A percentile compares a stretch with the other conserved stretches of the same genome.
These are phyloP conservation scores for Phytoseiulus persimilis DNA, from an alignment of 2,888 invertebrate species.

Conservation along the genomic window DNA sequence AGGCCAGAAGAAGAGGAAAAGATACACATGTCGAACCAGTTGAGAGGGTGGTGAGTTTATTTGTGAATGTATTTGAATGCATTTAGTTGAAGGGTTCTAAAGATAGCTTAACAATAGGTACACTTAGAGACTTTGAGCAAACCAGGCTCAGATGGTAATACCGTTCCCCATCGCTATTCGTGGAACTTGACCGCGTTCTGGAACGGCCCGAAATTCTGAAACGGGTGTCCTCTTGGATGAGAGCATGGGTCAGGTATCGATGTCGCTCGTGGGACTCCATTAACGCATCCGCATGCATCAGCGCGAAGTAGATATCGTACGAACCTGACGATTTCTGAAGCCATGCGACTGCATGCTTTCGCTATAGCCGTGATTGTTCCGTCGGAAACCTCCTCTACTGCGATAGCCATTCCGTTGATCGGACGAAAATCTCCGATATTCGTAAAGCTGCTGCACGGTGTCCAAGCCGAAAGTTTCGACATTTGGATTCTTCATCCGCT, in stretches of 20 bases:
- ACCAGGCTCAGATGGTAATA: neutral
- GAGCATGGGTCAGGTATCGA: too few species aligned
- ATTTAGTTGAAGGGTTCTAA: too few species aligned
- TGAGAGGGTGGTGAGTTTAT: too few species aligned
- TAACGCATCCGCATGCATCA: too few species aligned
- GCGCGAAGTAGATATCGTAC: neutral
- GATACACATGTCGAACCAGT: too few species aligned
- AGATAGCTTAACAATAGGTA: too few species aligned
- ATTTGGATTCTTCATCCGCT: neutral
- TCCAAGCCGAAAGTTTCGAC: constrained; percentile 25
- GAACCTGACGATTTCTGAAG: neutral
- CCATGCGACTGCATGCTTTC: neutral
- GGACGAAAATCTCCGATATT: neutral
- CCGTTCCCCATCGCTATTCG: neutral
- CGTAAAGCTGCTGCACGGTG: constrained; percentile 21
- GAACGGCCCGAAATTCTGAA: neutral
- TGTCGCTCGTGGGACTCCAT: neutral
- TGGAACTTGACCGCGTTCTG: neutral
- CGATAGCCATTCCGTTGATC: constrained; percentile 8
- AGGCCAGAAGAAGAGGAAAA: too few species aligned
- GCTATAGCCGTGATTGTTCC: neutral
- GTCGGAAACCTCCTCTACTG: neutral
- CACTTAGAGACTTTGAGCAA: neutral
- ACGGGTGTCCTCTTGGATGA: neutral
- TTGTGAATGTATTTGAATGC: too few species aligned